Evolutionary conservation across 1,140 invertebrate genomes (phyloP).

Genomic region (Trichogramma pretiosum): DNA sequence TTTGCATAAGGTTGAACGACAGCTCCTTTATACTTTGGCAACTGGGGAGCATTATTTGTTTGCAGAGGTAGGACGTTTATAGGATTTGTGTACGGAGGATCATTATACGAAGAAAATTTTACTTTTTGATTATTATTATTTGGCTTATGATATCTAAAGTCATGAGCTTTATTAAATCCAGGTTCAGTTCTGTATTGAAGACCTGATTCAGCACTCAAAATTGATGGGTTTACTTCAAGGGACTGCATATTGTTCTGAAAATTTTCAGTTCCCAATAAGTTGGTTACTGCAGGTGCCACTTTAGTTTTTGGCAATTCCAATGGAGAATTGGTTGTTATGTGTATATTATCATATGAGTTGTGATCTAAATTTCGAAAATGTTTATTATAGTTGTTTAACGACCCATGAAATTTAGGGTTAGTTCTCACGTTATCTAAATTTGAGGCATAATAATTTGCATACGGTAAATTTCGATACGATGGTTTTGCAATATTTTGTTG

Average conservation of each 20-base stretch:
- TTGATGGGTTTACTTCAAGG: conserved; percentile 23
- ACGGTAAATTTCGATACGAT: background rate
- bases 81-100: too few relatives aligned
- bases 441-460: background rate
- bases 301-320: conserved; percentile 8
- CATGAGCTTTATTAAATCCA: conserved; percentile 19
- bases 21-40: conserved; percentile 27
- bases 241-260: conserved; percentile 16
- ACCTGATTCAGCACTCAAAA: conserved; percentile 19
- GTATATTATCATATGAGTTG: conserved; percentile 5
- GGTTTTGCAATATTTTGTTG: background rate
- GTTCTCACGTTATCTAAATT: background rate
- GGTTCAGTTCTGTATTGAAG: conserved; percentile 22
- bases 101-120: too few relatives aligned
- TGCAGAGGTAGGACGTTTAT: conserved; percentile 23
- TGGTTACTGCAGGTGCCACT: conserved; percentile 17
- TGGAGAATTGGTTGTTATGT: conserved; percentile 1
- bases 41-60: conserved; percentile 22
- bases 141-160: conserved; percentile 12
- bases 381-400: background rate
- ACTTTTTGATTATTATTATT: conserved; percentile 13
- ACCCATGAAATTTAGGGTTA: background rate
- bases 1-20: conserved; percentile 12
- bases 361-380: conserved; percentile 1
- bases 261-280: conserved; percentile 20